Base-by-base conservation (phyloP, 2,888 invertebrate genomes). In the Hyppa rectilinea region DNA sequence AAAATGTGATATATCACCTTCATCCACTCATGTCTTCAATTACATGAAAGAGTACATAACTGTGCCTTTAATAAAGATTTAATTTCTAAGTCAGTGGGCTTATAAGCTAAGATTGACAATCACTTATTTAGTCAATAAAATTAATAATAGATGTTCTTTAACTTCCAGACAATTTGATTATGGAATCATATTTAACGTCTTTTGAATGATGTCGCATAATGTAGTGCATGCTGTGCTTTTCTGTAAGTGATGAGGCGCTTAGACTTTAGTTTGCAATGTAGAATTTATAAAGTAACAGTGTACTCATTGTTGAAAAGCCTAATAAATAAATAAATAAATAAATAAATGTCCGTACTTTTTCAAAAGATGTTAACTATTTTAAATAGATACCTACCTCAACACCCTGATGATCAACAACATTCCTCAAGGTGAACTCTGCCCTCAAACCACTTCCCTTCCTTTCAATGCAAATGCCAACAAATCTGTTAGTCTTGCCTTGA, bases 391-490 rank as follows among this genome's bases (percentile, higher is more conserved):
- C 75, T 76, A 96, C 96, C 93, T 97, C 97, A 55, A 97, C 90
- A 60, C 97, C 98, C 91, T 99, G 98, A 87, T 98, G 97, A 90
- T 99, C 99, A 56, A 99, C 97, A 45, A 99, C 97, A 96, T 99
- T 99, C 87, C 99, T 97, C 26, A 99, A 95, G 29, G 97, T 97
- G 89, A 99, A 99, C 67, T 97, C 96, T 7, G 99, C 97, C 77
- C 98, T 96, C 14, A 99, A 95, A 0, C 99, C 99, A 88, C 97
- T 96, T 3, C 98, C 98, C 83, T 96, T 97, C 64, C 99, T 96
- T 83, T 98, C 96, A 83, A 99, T 99, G 89, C 99, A 99, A 86
- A 99, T 99, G 4, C 99, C 99, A 49, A 99, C 97, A 96, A 99
- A 96, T 88, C 97, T 97, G 87, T 97, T 98, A 0, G 96, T 96